Conservation (phyloP, 2,888 invertebrate genomes). For the Dicranocentrus wangi region DNA sequence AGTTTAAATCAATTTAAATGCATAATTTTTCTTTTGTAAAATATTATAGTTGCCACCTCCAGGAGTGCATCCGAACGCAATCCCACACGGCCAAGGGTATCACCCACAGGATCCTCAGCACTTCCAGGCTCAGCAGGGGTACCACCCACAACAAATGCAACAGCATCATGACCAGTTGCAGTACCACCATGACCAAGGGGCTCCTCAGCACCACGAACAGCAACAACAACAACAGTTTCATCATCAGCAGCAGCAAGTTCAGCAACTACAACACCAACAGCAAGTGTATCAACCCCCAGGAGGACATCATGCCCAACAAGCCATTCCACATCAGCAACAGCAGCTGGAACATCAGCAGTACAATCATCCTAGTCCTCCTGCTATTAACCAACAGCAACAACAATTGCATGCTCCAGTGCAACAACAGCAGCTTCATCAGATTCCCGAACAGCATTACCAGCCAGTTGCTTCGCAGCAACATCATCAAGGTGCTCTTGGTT, state of each 20-base stretch:
- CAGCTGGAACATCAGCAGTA: too few species aligned
- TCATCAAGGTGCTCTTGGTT: conserved; percentile 26
- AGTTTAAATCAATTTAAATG: too few species aligned
- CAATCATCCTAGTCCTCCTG: conserved; percentile 21
- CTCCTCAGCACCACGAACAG: conserved; percentile 39
- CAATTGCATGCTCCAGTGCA: too few species aligned
- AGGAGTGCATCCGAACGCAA: conserved; percentile 61
- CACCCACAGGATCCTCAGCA: conserved; percentile 69
- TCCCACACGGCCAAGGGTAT: conserved; percentile 65
- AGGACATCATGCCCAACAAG: conserved; percentile 69
- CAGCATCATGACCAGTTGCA: conserved; percentile 70
- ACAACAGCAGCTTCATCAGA: conserved; percentile 30
- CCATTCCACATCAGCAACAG: conserved; percentile 68
- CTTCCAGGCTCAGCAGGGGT: conserved; percentile 68
- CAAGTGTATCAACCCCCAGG: conserved; percentile 70
- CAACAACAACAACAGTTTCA: conserved; percentile 66
- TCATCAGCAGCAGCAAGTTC: conserved; percentile 73
- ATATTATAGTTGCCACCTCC: conserved; percentile 41
- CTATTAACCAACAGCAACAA: conserved; percentile 13
- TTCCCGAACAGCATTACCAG: conserved; percentile 49
- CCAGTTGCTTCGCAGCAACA: conserved; percentile 30
- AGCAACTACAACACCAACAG: conserved; percentile 73
- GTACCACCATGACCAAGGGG: conserved; percentile 73
- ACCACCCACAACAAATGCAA: conserved; percentile 61
- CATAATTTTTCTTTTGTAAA: conserved; percentile 12